Conservation (phyloP, 2,113 vertebrate genomes). For the Aplodontia rufa region DNA sequence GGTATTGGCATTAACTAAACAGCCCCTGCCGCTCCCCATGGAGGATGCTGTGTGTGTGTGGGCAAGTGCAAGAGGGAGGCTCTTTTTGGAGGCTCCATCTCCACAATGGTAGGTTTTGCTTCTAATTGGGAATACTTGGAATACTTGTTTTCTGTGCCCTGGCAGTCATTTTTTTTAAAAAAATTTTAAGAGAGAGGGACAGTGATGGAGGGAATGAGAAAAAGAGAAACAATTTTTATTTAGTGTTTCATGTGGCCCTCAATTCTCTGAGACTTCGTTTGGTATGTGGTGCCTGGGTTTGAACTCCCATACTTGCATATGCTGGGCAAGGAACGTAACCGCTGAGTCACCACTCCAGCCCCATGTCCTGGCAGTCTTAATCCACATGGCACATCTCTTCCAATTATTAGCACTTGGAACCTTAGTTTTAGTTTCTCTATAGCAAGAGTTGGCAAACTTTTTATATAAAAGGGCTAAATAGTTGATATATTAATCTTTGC, state of each 20-base stretch:
- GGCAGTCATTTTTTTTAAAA: no score
- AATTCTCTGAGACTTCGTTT: no score
- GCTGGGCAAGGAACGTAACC: no score
- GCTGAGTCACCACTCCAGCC: no score
- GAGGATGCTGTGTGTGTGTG: accelerated
- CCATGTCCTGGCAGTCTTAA: no score
- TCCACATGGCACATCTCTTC: neutral
- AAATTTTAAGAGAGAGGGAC: no score
- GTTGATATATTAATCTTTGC: neutral
- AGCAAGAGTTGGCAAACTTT: neutral
- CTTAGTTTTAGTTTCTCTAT: neutral
- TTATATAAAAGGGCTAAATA: neutral
- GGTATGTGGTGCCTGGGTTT: no score
- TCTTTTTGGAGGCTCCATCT: neutral
- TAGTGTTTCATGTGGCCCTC: no score
- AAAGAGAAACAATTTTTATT: no score
- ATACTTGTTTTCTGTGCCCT: neutral
- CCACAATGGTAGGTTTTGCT: neutral
- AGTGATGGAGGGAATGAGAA: no score
- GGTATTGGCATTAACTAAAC: conserved; percentile 36
- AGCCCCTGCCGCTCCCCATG: neutral
- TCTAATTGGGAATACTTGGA: conserved; percentile 4
- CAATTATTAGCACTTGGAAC: neutral
- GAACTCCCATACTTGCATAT: no score
- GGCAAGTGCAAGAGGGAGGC: neutral